These are phyloP conservation scores for Neosilurus mollespiculum DNA, from an alignment of 2,797 vertebrate species.

Conservation along the genomic window DNA sequence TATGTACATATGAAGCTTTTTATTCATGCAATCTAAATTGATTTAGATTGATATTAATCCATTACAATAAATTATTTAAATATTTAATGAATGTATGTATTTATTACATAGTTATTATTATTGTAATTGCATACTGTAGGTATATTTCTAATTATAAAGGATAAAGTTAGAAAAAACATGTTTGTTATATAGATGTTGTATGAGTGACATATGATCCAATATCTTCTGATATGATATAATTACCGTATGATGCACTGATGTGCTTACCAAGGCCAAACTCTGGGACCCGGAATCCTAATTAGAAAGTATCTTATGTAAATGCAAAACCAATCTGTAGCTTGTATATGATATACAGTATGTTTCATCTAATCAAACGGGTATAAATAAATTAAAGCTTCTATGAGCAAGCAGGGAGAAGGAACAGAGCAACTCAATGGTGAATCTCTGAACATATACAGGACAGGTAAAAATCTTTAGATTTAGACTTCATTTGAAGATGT, in stretches of 20 bases:
- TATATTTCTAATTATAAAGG: background rate
- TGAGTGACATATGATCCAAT: background rate
- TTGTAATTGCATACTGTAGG: too few relatives aligned
- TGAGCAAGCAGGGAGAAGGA: background rate
- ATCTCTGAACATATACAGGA: background rate
- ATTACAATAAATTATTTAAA: background rate
- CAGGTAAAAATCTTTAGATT: background rate
- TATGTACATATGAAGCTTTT: background rate
- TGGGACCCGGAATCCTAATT: background rate
- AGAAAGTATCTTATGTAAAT: background rate
- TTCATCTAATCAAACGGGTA: background rate
- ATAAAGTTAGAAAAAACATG: background rate
- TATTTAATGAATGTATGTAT: background rate
- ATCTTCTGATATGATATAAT: background rate
- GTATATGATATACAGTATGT: background rate
- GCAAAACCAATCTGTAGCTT: background rate
- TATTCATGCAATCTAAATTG: background rate
- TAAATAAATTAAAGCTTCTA: background rate
- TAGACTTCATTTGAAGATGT: background rate
- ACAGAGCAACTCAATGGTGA: background rate
- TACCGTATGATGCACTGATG: background rate
- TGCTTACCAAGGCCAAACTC: conserved; percentile 12
- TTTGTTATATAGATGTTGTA: background rate
- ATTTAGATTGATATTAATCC: background rate
- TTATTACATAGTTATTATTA: background rate